phyloP scores from a whole-genome alignment of 2,797 vertebrate genomes.

The Premnoplex brunnescens region DNA sequence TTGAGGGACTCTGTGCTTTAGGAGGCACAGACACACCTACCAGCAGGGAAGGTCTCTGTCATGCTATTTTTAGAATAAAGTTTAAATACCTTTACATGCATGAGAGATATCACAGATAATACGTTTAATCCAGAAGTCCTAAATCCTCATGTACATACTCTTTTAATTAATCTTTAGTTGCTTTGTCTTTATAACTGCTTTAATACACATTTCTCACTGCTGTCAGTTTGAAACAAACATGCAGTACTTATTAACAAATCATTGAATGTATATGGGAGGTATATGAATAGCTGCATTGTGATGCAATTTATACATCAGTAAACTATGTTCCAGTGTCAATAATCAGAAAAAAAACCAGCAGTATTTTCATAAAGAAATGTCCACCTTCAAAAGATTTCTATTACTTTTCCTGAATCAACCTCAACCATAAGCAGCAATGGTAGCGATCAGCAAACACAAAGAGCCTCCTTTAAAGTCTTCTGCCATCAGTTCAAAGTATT shows the following conservation, averaged over 20 bases:
- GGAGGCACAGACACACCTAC: background rate
- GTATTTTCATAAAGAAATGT: slow-evolving; percentile 17
- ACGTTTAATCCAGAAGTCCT: background rate
- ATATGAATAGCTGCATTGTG: background rate
- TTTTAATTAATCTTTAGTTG: background rate
- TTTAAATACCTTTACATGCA: background rate
- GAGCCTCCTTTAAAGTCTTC: slow-evolving; percentile 30
- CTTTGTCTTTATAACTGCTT: background rate
- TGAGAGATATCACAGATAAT: background rate
- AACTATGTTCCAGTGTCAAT: background rate
- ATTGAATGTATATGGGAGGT: background rate
- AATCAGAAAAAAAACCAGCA: background rate
- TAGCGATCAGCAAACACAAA: slow-evolving; percentile 38
- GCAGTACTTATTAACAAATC: background rate
- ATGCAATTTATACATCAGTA: background rate
- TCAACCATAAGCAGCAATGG: background rate
- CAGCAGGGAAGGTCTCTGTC: background rate
- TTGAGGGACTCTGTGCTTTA: background rate
- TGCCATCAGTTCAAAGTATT: slow-evolving; percentile 42
- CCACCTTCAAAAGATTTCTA: background rate
- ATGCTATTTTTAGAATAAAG: background rate
- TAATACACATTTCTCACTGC: background rate
- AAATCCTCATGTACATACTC: background rate
- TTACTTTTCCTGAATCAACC: background rate
- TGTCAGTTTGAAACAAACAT: slow-evolving; percentile 1